phyloP scores from a whole-genome alignment of 2,797 vertebrate genomes.

The Rachycentron canadum region DNA sequence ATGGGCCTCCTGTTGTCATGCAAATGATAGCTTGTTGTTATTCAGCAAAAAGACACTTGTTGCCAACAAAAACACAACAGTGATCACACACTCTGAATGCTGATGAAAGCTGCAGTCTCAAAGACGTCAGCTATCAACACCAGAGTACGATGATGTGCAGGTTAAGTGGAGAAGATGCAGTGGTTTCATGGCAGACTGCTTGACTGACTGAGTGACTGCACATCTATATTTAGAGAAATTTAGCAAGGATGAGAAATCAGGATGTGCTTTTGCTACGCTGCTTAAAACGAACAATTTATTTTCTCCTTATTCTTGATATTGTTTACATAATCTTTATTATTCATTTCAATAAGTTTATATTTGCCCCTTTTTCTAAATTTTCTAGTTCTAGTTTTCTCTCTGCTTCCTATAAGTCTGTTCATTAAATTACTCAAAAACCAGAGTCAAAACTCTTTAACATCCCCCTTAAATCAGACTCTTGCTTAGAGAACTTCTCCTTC shows the following conservation, averaged over 20 bases:
- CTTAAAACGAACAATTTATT: too few relatives aligned
- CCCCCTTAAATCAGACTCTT: constrained; percentile 23
- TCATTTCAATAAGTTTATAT: neutral
- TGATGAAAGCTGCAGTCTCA: neutral
- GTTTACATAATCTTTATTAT: neutral
- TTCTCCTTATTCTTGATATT: neutral
- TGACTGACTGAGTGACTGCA: neutral
- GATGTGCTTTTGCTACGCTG: neutral
- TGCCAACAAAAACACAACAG: too few relatives aligned
- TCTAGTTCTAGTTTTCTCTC: neutral
- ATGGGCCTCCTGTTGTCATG: too few relatives aligned
- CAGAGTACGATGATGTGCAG: neutral
- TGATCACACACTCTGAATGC: too few relatives aligned
- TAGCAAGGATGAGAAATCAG: too few relatives aligned
- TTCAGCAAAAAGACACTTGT: too few relatives aligned
- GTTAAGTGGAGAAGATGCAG: constrained; percentile 17
- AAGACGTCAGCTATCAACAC: neutral
- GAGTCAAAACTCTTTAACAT: neutral
- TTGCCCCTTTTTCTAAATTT: neutral
- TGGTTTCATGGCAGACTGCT: neutral
- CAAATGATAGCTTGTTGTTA: too few relatives aligned
- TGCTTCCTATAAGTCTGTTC: neutral
- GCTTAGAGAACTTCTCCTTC: constrained; percentile 10
- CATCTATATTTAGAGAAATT: too few relatives aligned
- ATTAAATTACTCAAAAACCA: neutral